phyloP scores from a whole-genome alignment of 1,140 invertebrate genomes.

The Hycleus phaleratus region DNA sequence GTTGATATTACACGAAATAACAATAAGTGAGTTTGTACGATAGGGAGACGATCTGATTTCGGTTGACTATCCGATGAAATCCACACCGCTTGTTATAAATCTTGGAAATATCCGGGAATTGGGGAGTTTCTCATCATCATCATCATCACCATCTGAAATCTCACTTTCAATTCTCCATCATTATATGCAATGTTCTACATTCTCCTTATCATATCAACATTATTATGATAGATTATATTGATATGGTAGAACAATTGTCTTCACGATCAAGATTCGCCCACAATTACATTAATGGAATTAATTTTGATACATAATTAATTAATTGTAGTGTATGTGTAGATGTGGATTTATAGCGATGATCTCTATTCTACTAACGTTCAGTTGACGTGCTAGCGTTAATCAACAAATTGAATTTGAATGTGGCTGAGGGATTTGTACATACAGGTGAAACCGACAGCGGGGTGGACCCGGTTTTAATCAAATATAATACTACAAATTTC shows the following conservation, averaged over 20 bases:
- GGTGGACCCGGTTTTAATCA: conserved; percentile 9
- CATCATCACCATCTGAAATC: neutral
- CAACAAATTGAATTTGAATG: conserved; percentile 27
- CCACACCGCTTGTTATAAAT: neutral
- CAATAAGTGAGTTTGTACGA: too few species aligned
- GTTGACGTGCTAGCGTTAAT: conserved; percentile 23
- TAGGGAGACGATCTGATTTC: neutral
- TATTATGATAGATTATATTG: too few species aligned
- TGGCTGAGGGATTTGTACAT: conserved; percentile 13
- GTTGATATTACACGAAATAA: too few species aligned
- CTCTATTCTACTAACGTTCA: conserved; percentile 20
- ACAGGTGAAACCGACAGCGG: conserved; percentile 18
- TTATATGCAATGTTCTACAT: neutral
- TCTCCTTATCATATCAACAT: too few species aligned
- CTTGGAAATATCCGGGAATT: neutral
- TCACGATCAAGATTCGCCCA: conserved; percentile 6
- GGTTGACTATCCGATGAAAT: neutral
- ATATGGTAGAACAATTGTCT: too few species aligned
- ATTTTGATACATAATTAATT: conserved; percentile 26
- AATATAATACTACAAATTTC: conserved; percentile 12
- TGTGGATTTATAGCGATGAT: conserved; percentile 18
- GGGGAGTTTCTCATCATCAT: neutral
- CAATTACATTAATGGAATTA: conserved; percentile 26
- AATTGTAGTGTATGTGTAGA: neutral
- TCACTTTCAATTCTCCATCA: neutral